A percentile compares a stretch with the other conserved stretches of the same genome.
These are phyloP conservation scores for Hydropotes inermis DNA, from an alignment of 2,113 vertebrate species.

Conservation along the genomic window DNA sequence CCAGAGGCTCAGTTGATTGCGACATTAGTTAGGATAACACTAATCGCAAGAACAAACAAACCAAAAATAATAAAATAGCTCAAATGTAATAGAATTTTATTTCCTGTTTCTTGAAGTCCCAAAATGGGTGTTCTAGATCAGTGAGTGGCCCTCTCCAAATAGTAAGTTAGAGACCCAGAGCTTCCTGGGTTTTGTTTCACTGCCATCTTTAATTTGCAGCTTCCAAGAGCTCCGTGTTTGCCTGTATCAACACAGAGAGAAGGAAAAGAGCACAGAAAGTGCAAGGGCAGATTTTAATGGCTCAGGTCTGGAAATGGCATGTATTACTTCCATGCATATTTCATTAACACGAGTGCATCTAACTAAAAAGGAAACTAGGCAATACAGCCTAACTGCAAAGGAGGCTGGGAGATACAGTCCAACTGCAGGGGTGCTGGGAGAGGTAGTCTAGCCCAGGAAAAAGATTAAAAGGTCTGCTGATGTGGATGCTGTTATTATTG, in stretches of 20 bases:
- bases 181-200: background rate
- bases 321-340: background rate
- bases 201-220: background rate
- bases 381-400: background rate
- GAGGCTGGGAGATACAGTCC: background rate
- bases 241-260: background rate
- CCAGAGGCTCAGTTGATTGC: background rate
- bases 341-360: background rate
- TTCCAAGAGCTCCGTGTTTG: background rate
- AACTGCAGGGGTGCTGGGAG: background rate
- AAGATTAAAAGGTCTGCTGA: background rate
- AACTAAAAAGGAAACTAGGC: background rate
- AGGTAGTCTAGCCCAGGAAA: slow-evolving; percentile 13
- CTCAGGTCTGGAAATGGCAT: background rate
- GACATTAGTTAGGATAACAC: background rate
- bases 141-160: background rate
- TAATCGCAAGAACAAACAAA: background rate
- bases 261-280: background rate
- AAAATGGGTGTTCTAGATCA: background rate
- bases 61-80: background rate
- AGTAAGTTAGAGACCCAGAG: background rate
- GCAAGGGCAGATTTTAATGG: background rate
- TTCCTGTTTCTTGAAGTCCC: background rate
- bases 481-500: background rate
- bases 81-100: background rate